phyloP scores from a whole-genome alignment of 2,888 invertebrate genomes.

The Cephus runcator region DNA sequence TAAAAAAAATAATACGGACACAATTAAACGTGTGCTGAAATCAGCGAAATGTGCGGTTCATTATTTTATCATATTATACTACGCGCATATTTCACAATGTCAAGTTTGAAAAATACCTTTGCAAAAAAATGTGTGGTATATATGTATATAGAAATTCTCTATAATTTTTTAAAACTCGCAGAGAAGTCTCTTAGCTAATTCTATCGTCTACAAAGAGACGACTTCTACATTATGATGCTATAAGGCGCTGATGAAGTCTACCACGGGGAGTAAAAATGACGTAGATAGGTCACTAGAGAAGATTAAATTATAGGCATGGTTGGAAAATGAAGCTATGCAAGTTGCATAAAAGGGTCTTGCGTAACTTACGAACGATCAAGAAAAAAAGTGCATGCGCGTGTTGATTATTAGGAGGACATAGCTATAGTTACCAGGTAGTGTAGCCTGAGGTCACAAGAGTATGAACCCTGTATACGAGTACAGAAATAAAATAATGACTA shows the following conservation, averaged over 20 bases:
- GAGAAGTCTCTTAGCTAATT: neutral
- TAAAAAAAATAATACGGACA: neutral
- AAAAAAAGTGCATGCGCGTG: neutral
- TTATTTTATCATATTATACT: neutral
- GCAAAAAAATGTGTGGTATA: neutral
- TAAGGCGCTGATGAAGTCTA: neutral
- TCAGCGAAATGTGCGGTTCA: neutral
- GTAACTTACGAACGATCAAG: neutral
- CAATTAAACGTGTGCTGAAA: neutral
- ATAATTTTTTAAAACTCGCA: neutral
- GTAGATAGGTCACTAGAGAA: conserved; percentile 3
- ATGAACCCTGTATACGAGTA: neutral
- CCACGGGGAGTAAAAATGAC: neutral
- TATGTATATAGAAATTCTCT: neutral
- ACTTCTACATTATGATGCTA: neutral
- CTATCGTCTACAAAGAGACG: neutral
- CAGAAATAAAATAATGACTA: neutral
- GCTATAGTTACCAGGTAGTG: neutral
- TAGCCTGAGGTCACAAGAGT: neutral
- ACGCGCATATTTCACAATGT: neutral
- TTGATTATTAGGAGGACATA: neutral
- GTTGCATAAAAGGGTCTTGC: neutral
- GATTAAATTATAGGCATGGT: conserved; percentile 21
- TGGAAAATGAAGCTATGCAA: neutral
- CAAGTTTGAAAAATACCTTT: neutral